phyloP scores from a whole-genome alignment of 2,888 invertebrate species.

The Catotricha subobsoleta region DNA sequence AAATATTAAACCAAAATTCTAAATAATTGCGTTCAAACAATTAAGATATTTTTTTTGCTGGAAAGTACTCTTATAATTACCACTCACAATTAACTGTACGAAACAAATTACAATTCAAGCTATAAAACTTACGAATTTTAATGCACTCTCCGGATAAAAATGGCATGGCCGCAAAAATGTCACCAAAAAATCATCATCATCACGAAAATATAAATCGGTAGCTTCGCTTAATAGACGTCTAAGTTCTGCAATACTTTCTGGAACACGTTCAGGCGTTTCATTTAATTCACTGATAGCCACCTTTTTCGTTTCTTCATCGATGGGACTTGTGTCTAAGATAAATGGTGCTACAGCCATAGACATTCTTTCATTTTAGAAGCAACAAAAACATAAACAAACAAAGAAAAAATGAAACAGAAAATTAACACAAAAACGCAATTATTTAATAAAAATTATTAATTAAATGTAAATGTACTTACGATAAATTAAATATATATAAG shows the following conservation, averaged over 20 bases:
- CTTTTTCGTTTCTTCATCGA: constrained; percentile 37
- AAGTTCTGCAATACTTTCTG: constrained; percentile 39
- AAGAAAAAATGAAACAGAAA: background rate
- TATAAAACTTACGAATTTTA: constrained; percentile 44
- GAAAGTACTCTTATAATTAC: too few relatives aligned
- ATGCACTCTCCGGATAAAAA: constrained; percentile 65
- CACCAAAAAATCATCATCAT: constrained; percentile 59
- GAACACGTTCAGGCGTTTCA: constrained; percentile 51
- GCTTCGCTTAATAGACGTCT: constrained; percentile 47
- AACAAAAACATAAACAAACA: constrained; percentile 8
- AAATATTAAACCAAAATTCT: too few relatives aligned
- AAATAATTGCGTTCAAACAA: too few relatives aligned
- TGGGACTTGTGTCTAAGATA: constrained; percentile 38
- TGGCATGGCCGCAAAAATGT: constrained; percentile 68
- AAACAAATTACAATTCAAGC: too few relatives aligned
- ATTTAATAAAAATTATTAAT: too few relatives aligned
- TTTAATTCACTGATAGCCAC: constrained; percentile 45
- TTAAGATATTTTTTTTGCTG: too few relatives aligned
- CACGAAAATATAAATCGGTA: constrained; percentile 45
- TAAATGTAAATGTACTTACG: too few relatives aligned
- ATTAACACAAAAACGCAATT: background rate
- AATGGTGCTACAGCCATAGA: constrained; percentile 33
- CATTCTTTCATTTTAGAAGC: too few relatives aligned
- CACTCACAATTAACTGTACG: too few relatives aligned
- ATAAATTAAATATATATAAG: too few relatives aligned